A percentile compares a stretch with the other conserved stretches of the same genome.
Evolutionary conservation across 2,797 vertebrate genomes (phyloP).

Genomic region (Scarus forsteni): DNA sequence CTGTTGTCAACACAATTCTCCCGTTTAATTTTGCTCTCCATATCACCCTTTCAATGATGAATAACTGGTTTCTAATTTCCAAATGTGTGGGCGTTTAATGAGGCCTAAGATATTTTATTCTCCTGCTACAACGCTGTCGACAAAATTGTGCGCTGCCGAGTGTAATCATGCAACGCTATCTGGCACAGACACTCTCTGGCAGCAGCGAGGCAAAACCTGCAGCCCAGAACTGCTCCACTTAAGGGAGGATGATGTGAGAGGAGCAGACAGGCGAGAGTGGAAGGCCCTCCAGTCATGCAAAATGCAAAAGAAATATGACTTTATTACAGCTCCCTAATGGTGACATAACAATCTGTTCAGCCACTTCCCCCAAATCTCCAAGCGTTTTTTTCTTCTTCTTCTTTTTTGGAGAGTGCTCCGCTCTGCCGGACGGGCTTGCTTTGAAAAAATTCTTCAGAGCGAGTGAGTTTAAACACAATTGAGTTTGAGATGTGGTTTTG

Average conservation of each 20-base stretch:
- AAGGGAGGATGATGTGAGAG: conserved; percentile 90
- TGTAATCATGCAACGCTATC: conserved; percentile 77
- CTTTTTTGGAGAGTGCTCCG: conserved; percentile 48
- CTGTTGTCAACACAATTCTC: neutral
- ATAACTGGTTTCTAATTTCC: conserved; percentile 76
- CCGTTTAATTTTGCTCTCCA: conserved; percentile 25
- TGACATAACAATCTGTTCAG: conserved; percentile 87
- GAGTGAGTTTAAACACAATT: conserved; percentile 54
- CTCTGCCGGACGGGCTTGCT: conserved; percentile 28
- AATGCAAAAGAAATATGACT: conserved; percentile 92
- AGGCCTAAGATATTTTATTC: conserved; percentile 78
- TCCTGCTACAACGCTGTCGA: conserved; percentile 71
- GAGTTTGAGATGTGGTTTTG: conserved; percentile 44
- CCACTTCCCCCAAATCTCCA: conserved; percentile 75
- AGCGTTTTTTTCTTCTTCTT: conserved; percentile 37
- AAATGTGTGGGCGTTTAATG: conserved; percentile 78
- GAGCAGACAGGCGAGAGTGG: conserved; percentile 95
- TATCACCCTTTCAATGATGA: conserved; percentile 41
- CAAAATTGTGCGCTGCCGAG: conserved; percentile 69
- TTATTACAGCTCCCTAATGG: conserved; percentile 85
- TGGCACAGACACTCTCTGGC: conserved; percentile 77
- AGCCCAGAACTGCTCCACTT: conserved; percentile 92
- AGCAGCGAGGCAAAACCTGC: conserved; percentile 88
- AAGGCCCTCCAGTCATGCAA: conserved; percentile 92
- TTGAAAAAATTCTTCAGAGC: conserved; percentile 21